Evolutionary conservation across 2,888 invertebrate species (phyloP), one percentile per base, ranked within the genome.

Genomic region (Standfussiana lucernea): DNA sequence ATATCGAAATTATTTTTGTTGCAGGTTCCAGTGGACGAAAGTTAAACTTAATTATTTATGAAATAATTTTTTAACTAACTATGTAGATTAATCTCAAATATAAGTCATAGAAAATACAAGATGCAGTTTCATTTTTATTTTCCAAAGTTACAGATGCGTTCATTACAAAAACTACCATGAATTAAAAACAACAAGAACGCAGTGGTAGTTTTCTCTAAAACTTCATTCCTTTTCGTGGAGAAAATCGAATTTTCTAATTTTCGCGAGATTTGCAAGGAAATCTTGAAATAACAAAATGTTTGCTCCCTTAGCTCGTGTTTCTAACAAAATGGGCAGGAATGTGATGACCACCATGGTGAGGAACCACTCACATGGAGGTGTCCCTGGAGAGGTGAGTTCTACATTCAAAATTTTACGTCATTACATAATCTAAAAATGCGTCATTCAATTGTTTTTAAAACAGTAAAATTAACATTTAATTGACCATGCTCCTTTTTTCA

Each of bases 331-430:
- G 59, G 95, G 96, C 84, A 95, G 94, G 82, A 96, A 96, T 94
- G 94, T 95, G 81, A 93, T 96, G 92, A 94, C 93, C 80, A 95
- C 92, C 83, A 90, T 95, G 81, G 93, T 96, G 68, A 95, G 96
- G 88, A 95, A 95, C 87, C 95, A 95, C 87, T 94, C 94, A 45
- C 92, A 95, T 79, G 96, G 96, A 68, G 96, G 96, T 82, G 89
- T 96, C 66, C 95, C 96, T 91, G 96, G 96, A 83, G 96, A 96
- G 95, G 96, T 96, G 77, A 94, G 95, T 95, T 93, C 93, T 68
- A 82, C 53, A 76, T 86, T 90, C 84, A 90, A 91, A 89, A 84
- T 79, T 83, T 84, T 88, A 83, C 86, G 84, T 89, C 91, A 94
- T 96, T 95, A 96, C 94, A 95, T 96, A 95, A 96, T 92, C 91